phyloP scores from a whole-genome alignment of 2,797 vertebrate genomes.

The Pteropus rufus region DNA sequence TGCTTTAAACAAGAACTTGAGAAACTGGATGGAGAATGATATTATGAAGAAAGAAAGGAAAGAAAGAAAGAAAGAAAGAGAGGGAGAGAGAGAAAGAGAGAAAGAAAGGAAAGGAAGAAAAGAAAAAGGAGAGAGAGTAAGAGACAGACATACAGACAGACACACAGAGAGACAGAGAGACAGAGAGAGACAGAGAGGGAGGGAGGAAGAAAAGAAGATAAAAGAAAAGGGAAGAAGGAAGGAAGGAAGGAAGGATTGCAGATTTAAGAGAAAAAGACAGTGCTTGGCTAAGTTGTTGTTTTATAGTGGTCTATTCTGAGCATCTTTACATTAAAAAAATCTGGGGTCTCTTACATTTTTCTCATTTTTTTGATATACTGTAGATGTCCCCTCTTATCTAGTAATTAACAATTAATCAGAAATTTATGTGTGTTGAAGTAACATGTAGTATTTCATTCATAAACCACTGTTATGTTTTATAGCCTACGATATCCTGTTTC shows the following conservation, averaged over 20 bases:
- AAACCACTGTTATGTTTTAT: not conserved
- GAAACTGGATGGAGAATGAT: not conserved
- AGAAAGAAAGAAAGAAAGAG: too few species aligned
- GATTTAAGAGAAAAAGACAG: not conserved
- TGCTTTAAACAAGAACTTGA: not conserved
- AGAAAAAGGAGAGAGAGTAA: not conserved
- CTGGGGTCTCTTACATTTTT: not conserved
- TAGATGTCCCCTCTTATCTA: not conserved
- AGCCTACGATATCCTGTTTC: not conserved
- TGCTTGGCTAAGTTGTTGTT: not conserved
- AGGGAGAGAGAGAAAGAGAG: not conserved
- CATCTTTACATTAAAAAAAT: not conserved
- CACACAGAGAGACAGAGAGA: too few species aligned
- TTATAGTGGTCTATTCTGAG: not conserved
- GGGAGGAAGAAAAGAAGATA: not conserved
- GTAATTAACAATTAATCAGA: not conserved
- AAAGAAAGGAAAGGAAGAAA: too few species aligned
- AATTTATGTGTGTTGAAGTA: not conserved
- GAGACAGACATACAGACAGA: too few species aligned
- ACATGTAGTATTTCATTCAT: not conserved
- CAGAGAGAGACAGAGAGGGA: fast-evolving
- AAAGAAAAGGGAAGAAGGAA: not conserved
- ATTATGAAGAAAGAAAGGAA: not conserved
- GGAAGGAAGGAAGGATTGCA: not conserved
- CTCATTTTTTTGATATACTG: not conserved